Base-by-base conservation (phyloP, 2,797 vertebrate species). In the Mormyrus proboscirostris region DNA sequence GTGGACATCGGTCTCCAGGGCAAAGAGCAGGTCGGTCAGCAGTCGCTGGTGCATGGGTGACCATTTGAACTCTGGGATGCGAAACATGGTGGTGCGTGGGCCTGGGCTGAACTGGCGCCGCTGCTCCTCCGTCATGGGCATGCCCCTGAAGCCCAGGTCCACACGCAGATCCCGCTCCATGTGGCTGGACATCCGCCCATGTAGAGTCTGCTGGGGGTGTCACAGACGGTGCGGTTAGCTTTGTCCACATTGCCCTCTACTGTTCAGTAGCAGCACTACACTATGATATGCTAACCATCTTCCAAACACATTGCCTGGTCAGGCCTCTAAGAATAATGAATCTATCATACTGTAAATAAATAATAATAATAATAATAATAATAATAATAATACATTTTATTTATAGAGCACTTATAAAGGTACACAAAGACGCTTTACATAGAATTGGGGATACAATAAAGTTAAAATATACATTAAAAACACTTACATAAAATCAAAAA, bases 61-160 rank as follows among this genome's bases (percentile, higher is more conserved):
- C 99, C 99, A 99, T 91, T 99, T 99, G 94, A 99, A 99, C 93
- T 99, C 99, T 4, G 99, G 99, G 93, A 99, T 99, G 57, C 99
- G 98, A 93, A 99, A 99, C 99, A 99, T 99, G 4, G 99, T 99
- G 0, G 98, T 99, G 88, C 99, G 97, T 0, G 99, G 99, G 12
- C 99, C 99, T 0, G 99, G 99, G 93, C 99, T 99, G 93, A 99
- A 99, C 94, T 99, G 98, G 6, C 98, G 95, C 0, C 98, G 95
- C 92, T 99, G 98, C 88, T 99, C 99, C 91, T 99, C 99, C 0
- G 97, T 99, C 99, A 99, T 99, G 2, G 99, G 98, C 98, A 98
- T 99, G 8, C 98, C 98, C 62, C 99, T 95, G 92, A 99, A 99
- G 33, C 98, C 98, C 91, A 99, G 94, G 88, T 99, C 98, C 9